A percentile compares a stretch with the other conserved stretches of the same genome.
phyloP scores from a whole-genome alignment of 1,140 invertebrate genomes.

The Bombyx mandarina region DNA sequence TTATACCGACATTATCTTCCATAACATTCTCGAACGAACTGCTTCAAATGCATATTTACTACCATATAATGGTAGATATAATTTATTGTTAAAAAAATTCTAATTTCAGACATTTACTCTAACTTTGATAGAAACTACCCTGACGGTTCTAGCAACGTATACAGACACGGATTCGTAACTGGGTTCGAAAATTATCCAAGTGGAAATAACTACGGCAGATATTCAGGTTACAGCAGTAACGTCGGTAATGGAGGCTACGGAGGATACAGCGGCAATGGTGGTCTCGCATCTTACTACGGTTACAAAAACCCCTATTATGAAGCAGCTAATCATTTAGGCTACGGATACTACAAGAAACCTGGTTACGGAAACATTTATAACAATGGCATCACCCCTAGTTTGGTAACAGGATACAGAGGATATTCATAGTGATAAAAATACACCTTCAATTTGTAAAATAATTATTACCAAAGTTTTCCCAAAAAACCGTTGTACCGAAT shows the following conservation, averaged over 20 bases:
- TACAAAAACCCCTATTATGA: conserved; percentile 52
- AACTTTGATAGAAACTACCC: conserved; percentile 33
- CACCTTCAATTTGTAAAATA: conserved; percentile 6
- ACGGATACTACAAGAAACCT: conserved; percentile 46
- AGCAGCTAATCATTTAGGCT: conserved; percentile 48
- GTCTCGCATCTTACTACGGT: conserved; percentile 49
- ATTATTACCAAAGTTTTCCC: conserved; percentile 36
- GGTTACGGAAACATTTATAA: conserved; percentile 51
- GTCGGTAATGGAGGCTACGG: conserved; percentile 46
- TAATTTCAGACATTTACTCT: conserved; percentile 27
- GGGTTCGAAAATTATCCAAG: too few relatives aligned
- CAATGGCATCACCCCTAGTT: conserved; percentile 46
- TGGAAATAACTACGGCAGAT: conserved; percentile 21
- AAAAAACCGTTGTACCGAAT: conserved; percentile 21
- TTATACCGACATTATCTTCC: too few relatives aligned
- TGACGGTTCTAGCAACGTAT: conserved; percentile 8
- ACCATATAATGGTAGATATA: background rate
- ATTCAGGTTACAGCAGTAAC: conserved; percentile 13
- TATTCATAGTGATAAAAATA: conserved; percentile 40
- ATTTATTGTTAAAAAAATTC: background rate
- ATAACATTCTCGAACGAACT: too few relatives aligned
- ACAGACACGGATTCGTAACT: too few relatives aligned
- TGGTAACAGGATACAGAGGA: conserved; percentile 58
- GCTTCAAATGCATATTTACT: background rate
- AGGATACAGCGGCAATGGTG: conserved; percentile 51